These are phyloP conservation scores for Cephalopterus ornatus DNA, from an alignment of 2,113 vertebrate genomes.

Conservation along the genomic window DNA sequence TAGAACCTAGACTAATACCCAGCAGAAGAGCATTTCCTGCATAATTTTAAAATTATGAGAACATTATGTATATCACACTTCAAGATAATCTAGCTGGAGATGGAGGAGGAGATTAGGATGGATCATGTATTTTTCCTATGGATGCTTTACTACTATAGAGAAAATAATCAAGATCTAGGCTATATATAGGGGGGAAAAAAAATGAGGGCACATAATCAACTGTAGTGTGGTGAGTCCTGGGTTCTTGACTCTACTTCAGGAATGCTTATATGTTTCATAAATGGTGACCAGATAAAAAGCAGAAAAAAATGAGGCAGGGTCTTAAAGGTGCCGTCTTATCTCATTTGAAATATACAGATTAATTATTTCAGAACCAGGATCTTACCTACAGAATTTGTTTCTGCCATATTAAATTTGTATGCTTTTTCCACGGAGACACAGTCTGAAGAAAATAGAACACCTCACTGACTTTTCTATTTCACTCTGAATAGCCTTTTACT, in stretches of 20 bases:
- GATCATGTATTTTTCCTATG: background rate
- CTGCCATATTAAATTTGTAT: background rate
- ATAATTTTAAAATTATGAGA: background rate
- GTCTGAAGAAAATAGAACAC: background rate
- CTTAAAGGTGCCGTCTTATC: background rate
- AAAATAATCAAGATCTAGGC: background rate
- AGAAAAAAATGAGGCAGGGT: background rate
- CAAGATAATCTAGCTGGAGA: background rate
- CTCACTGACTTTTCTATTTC: background rate
- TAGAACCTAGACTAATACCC: background rate
- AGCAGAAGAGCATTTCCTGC: background rate
- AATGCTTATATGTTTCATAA: background rate
- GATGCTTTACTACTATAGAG: background rate
- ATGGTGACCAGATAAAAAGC: background rate
- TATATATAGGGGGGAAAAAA: background rate
- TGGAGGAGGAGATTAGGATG: background rate
- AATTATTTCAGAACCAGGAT: background rate
- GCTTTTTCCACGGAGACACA: background rate
- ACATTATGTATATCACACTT: background rate
- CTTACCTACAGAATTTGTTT: background rate
- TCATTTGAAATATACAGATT: background rate
- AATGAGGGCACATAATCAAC: background rate
- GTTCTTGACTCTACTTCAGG: background rate
- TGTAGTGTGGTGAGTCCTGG: background rate
- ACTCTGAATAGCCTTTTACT: background rate